Conservation (phyloP, 2,888 invertebrate genomes). For the Iselma pallidipennis region DNA sequence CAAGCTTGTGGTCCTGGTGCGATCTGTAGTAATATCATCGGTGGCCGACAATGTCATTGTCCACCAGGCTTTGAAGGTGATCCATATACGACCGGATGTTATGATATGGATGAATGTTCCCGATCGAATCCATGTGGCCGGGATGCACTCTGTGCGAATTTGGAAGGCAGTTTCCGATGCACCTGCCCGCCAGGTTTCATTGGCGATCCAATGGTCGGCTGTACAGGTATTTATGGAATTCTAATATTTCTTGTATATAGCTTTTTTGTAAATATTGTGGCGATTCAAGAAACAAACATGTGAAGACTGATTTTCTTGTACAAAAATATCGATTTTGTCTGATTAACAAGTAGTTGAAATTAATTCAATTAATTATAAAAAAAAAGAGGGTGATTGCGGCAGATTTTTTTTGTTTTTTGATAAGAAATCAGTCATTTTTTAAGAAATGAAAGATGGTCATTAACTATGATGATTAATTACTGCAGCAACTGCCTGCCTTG, state of each 20-base stretch:
- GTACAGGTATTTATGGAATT: conserved; percentile 65
- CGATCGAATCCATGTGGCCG: conserved; percentile 71
- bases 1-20: conserved; percentile 79
- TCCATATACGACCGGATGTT: conserved; percentile 71
- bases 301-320: conserved; percentile 56
- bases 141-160: conserved; percentile 78
- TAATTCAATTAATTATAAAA: conserved; percentile 10
- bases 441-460: background rate
- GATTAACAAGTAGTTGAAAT: conserved; percentile 16
- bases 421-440: conserved; percentile 34
- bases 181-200: conserved; percentile 81
- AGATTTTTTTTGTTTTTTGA: conserved; percentile 12
- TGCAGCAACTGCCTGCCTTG: conserved; percentile 20
- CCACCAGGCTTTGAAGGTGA: conserved; percentile 79
- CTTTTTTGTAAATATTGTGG: conserved; percentile 30
- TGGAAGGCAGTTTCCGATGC: conserved; percentile 79
- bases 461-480: background rate
- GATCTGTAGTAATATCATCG: conserved; percentile 77
- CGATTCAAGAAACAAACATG: conserved; percentile 46
- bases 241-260: conserved; percentile 23
- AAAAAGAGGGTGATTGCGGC: conserved; percentile 23
- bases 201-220: conserved; percentile 76
- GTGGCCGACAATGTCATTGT: conserved; percentile 83
- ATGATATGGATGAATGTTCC: conserved; percentile 76
- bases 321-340: conserved; percentile 33